Conservation (phyloP, 2,797 vertebrate species). For the Steatocranus sp. region DNA sequence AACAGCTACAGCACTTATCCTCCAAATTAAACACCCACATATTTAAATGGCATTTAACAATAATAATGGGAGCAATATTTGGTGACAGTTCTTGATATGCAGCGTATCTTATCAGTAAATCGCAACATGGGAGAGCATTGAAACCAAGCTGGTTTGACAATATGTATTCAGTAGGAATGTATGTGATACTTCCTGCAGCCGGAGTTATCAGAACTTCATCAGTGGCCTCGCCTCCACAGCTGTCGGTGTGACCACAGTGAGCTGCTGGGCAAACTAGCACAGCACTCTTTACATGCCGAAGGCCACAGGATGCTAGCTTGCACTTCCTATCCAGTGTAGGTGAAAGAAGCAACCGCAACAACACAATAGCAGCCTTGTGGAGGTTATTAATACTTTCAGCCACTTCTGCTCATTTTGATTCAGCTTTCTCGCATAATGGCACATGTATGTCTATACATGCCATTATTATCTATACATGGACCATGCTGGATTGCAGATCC, state of each 20-base stretch:
- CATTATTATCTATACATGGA: not conserved
- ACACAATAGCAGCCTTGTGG: not conserved
- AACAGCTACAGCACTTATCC: not conserved
- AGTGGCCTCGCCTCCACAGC: constrained; percentile 29
- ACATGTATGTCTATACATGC: not conserved
- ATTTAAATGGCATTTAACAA: not conserved
- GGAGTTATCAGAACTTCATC: constrained; percentile 41
- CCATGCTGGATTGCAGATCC: not conserved
- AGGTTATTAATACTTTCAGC: not conserved
- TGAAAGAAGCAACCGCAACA: not conserved
- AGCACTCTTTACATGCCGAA: not conserved
- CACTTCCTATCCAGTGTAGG: not conserved
- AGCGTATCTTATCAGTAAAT: not conserved
- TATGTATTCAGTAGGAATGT: not conserved
- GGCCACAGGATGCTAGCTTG: not conserved
- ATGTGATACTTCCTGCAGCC: constrained; percentile 31
- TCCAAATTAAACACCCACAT: not conserved
- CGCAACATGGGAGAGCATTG: not conserved
- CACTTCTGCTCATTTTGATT: not conserved
- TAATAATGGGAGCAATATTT: not conserved
- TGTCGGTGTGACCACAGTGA: constrained; percentile 40
- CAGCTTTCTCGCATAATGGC: not conserved
- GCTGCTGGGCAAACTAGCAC: constrained; percentile 27
- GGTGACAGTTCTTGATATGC: not conserved
- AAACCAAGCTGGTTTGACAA: not conserved